Conservation (phyloP, 2,113 vertebrate genomes). For the Sceloporus undulatus region DNA sequence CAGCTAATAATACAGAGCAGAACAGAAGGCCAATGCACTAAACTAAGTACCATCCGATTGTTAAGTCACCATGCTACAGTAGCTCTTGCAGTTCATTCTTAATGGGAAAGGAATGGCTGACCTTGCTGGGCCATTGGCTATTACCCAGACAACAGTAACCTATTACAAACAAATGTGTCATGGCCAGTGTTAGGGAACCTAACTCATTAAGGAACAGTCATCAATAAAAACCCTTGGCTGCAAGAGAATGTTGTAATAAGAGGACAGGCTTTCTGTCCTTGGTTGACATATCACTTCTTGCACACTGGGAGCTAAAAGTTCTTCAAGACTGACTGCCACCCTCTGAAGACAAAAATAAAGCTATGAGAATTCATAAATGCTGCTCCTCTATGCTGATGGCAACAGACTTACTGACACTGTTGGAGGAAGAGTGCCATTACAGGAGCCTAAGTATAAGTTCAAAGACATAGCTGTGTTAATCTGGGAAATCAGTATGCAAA, state of each 20-base stretch:
- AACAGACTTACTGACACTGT: not conserved
- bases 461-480: no score
- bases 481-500: no score
- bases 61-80: slow-evolving; percentile 52
- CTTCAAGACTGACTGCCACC: slow-evolving; percentile 8
- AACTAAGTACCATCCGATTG: slow-evolving; percentile 50
- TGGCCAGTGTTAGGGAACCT: not conserved
- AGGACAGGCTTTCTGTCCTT: not conserved
- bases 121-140: slow-evolving; percentile 60
- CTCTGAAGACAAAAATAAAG: not conserved
- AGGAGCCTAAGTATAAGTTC: no score
- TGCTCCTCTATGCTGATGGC: not conserved
- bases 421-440: not conserved
- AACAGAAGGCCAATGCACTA: slow-evolving; percentile 65
- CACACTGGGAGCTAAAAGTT: not conserved
- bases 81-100: slow-evolving; percentile 52
- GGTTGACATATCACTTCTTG: not conserved
- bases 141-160: slow-evolving; percentile 25
- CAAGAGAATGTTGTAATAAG: slow-evolving; percentile 13
- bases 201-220: not conserved
- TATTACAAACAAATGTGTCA: slow-evolving; percentile 33
- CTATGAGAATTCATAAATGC: not conserved
- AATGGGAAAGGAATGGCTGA: slow-evolving; percentile 59
- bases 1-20: slow-evolving; percentile 48
- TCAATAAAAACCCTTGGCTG: not conserved